Evolutionary conservation across 2,113 vertebrate genomes (phyloP), one percentile per base, ranked within the genome.

Genomic region (Mus spicilegus): DNA sequence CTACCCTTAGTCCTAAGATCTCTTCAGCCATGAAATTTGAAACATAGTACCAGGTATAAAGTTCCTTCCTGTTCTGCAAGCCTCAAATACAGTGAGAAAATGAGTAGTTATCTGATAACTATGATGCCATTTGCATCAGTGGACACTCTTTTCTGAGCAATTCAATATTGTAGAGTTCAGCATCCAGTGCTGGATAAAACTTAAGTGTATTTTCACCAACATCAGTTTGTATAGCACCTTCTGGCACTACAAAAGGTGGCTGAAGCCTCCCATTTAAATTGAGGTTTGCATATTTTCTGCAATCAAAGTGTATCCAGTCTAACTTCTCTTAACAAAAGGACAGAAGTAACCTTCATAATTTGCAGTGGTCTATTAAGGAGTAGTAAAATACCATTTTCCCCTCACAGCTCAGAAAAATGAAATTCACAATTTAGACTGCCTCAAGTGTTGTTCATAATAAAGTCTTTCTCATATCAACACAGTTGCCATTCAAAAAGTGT

Each of bases 41-140:
- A 63, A 2, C 58, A 84, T 42, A 42, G 24, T 17, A 10, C 3
- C 81, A 84, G 3, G 8, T 42, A 28, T 28, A 7, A 42, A 42
- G 3, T 42, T 63, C 22, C 22, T 28, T 42, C 24, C 12, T 63
- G 13, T 42, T 0, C 0, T 42, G 6, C 13, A 28, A 84, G 36
- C 14, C 39, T 30, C 3, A 46, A 42, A 63, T 63, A 10, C 26
- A 84, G 30, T 30, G 24, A 63, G n/a, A 28, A 63, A 42, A 28
- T 19, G 13, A 16, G 42, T 42, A 84, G 7, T 19, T 42, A 5
- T 9, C n/a, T 4, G 10, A 8, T 46, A 46, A 42, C 1, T 19
- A 24, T 11, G 39, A 30, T 5, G 1, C 2, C 13, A 46, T 13
- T 30, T 42, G n/a, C 0, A 26, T 24, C 20, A 26, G 2, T 14